Evolutionary conservation across 2,113 vertebrate genomes (phyloP), one percentile per base, ranked within the genome.

Genomic region (Scolopax mira): DNA sequence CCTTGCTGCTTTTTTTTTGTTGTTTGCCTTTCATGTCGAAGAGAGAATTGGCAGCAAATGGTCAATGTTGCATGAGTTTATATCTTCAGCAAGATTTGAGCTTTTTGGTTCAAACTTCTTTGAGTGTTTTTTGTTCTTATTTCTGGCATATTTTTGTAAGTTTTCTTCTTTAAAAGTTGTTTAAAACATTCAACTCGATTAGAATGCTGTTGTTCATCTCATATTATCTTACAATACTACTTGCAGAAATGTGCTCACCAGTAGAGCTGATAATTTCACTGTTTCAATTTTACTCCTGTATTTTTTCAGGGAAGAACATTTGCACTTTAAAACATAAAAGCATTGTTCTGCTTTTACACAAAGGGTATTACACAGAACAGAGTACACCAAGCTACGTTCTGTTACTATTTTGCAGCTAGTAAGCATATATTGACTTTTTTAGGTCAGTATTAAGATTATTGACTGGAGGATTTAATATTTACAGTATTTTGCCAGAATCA

Each of bases 401-500:
- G 33, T 41, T 88, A 64, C 67, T 90, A 24, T 89, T 96, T 88
- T 96, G 60, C 44, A 87, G 51, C 35, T 93, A 84, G 42, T 93
- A 95, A 95, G 48, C 79, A 91, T 90, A 88, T 88, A 96, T 86
- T 91, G 91, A 88, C 61, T 71, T 93, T 92, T 96, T 91, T 67
- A 84, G 58, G 79, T 94, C 74, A 94, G 61, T 96, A 85, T 94
- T 95, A 96, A 89, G 77, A 64, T 95, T 96, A 96, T 97, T 96
- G 95, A 95, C 85, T 89, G 51, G 10, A 89, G 62, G 67, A 91
- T 97, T 96, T 97, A 94, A 94, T 96, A 97, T 94, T 94, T 96
- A 88, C 39, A 94, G 54, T 88, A 70, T 94, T 96, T 94, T 93
- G 33, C 87, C 85, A 94, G 69, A 97, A 96, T 97, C 92, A 79